These are phyloP conservation scores for Papilio glaucus DNA, from an alignment of 1,140 invertebrate genomes.

Conservation along the genomic window DNA sequence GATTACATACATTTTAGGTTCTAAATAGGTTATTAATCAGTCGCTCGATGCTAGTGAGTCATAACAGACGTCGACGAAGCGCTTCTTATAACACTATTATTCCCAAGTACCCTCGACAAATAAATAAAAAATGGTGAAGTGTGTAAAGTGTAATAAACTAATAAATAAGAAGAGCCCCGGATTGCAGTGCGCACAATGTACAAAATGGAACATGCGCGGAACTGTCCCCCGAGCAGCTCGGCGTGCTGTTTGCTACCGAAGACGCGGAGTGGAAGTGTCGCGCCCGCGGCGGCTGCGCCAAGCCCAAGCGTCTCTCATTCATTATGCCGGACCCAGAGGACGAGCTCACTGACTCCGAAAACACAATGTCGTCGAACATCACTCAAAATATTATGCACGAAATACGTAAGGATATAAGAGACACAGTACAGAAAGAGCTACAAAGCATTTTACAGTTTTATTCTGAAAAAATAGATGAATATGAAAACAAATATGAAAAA, in stretches of 20 bases:
- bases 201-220: slow-evolving; percentile 41
- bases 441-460: too few relatives aligned
- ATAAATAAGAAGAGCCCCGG: slow-evolving; percentile 41
- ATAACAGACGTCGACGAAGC: neutral
- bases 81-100: neutral
- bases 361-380: neutral
- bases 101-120: neutral
- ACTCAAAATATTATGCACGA: slow-evolving; percentile 36
- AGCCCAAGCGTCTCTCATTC: slow-evolving; percentile 34
- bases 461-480: slow-evolving; percentile 44
- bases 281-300: slow-evolving; percentile 30
- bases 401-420: slow-evolving; percentile 37
- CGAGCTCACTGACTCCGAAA: slow-evolving; percentile 37
- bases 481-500: slow-evolving; percentile 34
- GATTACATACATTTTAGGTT: too few relatives aligned
- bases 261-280: too few relatives aligned
- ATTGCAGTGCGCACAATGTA: slow-evolving; percentile 41
- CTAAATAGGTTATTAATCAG: too few relatives aligned
- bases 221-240: slow-evolving; percentile 41
- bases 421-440: slow-evolving; percentile 37
- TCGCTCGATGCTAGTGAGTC: neutral
- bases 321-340: slow-evolving; percentile 37
- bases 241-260: slow-evolving; percentile 32
- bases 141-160: slow-evolving; percentile 39
- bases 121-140: slow-evolving; percentile 38